Evolutionary conservation across 2,888 invertebrate genomes (phyloP).

Genomic region (Plagodis dolabraria): DNA sequence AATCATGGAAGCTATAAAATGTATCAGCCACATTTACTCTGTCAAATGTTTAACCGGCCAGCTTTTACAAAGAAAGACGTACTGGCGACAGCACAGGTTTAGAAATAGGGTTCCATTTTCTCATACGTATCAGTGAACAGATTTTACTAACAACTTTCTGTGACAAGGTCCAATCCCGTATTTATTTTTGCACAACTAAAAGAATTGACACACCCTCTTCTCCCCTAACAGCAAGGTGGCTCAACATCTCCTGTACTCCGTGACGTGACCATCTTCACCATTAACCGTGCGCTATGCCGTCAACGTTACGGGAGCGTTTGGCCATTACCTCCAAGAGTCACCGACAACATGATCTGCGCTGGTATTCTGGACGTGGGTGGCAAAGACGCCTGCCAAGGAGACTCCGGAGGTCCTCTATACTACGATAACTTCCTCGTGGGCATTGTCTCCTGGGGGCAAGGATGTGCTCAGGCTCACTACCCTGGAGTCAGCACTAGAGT

Average conservation of each 20-base stretch:
- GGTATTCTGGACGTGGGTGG: constrained; percentile 47
- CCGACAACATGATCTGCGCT: constrained; percentile 56
- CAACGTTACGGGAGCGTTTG: constrained; percentile 22
- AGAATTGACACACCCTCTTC: too few species aligned
- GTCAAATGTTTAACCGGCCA: too few species aligned
- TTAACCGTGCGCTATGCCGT: constrained; percentile 27
- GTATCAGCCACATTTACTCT: too few species aligned
- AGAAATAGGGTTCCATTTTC: too few species aligned
- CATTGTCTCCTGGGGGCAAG: constrained; percentile 74
- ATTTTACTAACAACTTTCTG: too few species aligned
- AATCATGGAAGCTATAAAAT: too few species aligned
- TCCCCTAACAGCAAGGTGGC: constrained; percentile 29
- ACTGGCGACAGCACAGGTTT: too few species aligned
- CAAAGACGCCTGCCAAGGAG: constrained; percentile 43
- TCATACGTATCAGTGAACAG: too few species aligned
- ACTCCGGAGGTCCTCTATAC: constrained; percentile 72
- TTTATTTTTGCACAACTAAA: too few species aligned
- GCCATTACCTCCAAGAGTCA: constrained; percentile 20
- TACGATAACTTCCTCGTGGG: constrained; percentile 63
- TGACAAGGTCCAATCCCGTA: too few species aligned
- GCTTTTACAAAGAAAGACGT: too few species aligned
- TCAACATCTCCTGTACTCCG: constrained; percentile 17
- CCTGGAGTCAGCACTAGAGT: constrained; percentile 78
- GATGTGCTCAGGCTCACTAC: constrained; percentile 64
- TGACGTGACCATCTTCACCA: constrained; percentile 29